Conservation (phyloP, 2,797 vertebrate genomes). For the Lutjanus campechanus region DNA sequence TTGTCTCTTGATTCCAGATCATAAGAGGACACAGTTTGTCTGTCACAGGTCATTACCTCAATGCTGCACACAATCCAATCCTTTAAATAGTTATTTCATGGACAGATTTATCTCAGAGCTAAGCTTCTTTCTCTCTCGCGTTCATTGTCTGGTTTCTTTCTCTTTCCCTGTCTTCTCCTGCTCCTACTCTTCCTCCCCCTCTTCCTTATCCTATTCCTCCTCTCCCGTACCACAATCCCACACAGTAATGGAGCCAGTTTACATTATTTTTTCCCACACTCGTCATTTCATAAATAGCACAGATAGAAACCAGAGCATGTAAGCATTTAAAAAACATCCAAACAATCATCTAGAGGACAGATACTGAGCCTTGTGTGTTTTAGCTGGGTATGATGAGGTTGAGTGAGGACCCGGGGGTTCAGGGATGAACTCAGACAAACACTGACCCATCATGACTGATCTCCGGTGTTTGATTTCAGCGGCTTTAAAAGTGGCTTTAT, state of each 20-base stretch:
- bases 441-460: constrained; percentile 51
- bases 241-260: constrained; percentile 53
- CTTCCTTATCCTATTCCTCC: constrained; percentile 35
- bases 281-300: constrained; percentile 69
- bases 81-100: constrained; percentile 48
- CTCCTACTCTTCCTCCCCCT: constrained; percentile 32
- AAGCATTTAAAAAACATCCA: constrained; percentile 45
- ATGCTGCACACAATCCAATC: constrained; percentile 21
- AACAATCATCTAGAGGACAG: constrained; percentile 8
- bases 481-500: constrained; percentile 64
- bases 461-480: constrained; percentile 65
- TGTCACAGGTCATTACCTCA: constrained; percentile 39
- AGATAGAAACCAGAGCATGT: constrained; percentile 56
- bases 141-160: constrained; percentile 40
- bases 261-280: constrained; percentile 72
- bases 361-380: constrained; percentile 28
- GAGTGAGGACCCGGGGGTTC: constrained; percentile 33
- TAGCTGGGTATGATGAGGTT: constrained; percentile 18
- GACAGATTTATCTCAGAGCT: constrained; percentile 44
- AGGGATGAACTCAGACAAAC: constrained; percentile 48
- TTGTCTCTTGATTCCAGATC: constrained; percentile 33
- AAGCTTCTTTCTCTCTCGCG: constrained; percentile 33
- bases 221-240: constrained; percentile 48
- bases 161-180: constrained; percentile 26
- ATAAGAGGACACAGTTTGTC: constrained; percentile 25